A percentile compares a stretch with the other conserved stretches of the same genome.
These are phyloP conservation scores for Ips typographus DNA, from an alignment of 1,140 invertebrate genomes.

Conservation along the genomic window DNA sequence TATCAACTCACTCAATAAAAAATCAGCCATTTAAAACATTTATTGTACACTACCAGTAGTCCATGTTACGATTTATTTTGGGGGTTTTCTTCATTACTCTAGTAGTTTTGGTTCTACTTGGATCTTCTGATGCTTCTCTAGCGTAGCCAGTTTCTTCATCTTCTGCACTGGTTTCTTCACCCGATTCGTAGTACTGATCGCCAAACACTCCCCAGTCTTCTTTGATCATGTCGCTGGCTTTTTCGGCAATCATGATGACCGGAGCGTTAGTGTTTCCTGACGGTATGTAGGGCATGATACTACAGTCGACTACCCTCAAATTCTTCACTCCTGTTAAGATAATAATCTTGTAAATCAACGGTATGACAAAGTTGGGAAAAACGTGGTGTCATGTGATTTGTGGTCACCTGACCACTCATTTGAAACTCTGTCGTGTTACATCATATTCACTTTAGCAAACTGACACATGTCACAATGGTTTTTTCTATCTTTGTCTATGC, in stretches of 20 bases:
- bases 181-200: conserved; percentile 20
- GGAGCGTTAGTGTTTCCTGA: conserved; percentile 77
- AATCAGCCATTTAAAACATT: not conserved
- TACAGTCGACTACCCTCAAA: conserved; percentile 77
- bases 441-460: too few species aligned
- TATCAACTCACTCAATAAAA: conserved; percentile 1
- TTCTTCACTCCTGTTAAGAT: conserved; percentile 58
- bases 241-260: conserved; percentile 77
- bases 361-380: too few species aligned
- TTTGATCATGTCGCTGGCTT: conserved; percentile 72
- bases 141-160: not conserved
- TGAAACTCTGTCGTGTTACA: too few species aligned
- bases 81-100: conserved; percentile 33
- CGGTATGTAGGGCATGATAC: conserved; percentile 74
- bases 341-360: too few species aligned
- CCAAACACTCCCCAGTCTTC: conserved; percentile 54
- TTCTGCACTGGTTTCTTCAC: conserved; percentile 20
- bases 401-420: too few species aligned
- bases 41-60: conserved; percentile 36
- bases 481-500: too few species aligned
- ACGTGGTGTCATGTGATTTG: too few species aligned
- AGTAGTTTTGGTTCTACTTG: not conserved
- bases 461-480: too few species aligned
- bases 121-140: not conserved
- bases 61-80: conserved; percentile 25